Conservation (phyloP, 2,113 vertebrate genomes). For the Dipodomys stephensi region DNA sequence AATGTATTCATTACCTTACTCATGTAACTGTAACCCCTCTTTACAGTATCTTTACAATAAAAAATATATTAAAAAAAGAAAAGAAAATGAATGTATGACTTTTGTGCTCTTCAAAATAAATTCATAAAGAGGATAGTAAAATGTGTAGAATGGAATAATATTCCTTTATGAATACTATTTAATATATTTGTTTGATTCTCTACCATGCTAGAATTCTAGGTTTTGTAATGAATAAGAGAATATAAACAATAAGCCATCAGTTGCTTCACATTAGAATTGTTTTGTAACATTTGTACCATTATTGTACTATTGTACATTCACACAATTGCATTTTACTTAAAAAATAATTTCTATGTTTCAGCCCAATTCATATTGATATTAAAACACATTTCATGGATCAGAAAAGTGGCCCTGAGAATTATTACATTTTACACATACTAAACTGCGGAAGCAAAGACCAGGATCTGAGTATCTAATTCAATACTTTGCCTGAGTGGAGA, state of each 20-base stretch:
- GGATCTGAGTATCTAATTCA: neutral
- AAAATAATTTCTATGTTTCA: neutral
- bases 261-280: neutral
- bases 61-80: neutral
- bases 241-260: neutral
- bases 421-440: neutral
- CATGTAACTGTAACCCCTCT: no score
- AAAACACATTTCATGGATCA: conserved; percentile 43
- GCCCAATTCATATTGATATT: neutral
- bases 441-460: neutral
- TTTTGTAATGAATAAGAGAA: neutral
- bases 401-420: neutral
- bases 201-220: neutral
- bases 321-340: no score
- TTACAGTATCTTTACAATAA: no score
- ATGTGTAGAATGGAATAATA: neutral
- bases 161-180: neutral
- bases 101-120: neutral
- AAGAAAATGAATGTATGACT: neutral
- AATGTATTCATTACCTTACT: no score
- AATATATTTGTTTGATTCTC: neutral
- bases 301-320: no score
- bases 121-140: neutral
- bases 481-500: neutral
- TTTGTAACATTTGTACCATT: neutral